A percentile compares a stretch with the other conserved stretches of the same genome.
Conservation (phyloP, 2,797 vertebrate genomes). For the Toxotes lorentzi region DNA sequence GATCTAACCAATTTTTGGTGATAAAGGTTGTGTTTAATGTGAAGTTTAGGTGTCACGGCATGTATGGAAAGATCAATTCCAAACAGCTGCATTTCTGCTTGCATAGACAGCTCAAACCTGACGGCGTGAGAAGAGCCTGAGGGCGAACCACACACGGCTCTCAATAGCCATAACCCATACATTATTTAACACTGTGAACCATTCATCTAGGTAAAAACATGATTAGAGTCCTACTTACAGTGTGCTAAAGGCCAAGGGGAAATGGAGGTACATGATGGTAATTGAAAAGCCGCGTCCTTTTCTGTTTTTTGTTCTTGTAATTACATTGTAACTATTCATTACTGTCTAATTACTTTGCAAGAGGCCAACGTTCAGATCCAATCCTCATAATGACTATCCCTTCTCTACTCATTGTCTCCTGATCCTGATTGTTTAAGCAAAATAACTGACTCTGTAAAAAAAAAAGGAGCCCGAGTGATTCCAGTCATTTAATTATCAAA, state of each 20-base stretch:
- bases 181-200: conserved; percentile 81
- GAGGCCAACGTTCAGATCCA: conserved; percentile 65
- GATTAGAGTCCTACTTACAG: conserved; percentile 73
- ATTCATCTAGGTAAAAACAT: conserved; percentile 78
- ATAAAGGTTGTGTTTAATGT: conserved; percentile 17
- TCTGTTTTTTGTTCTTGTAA: conserved; percentile 67
- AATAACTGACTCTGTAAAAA: conserved; percentile 56
- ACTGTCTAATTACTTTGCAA: conserved; percentile 75
- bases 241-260: conserved; percentile 62
- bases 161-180: conserved; percentile 74
- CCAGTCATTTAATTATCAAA: conserved; percentile 72
- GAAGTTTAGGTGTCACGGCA: conserved; percentile 18
- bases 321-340: conserved; percentile 82
- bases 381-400: conserved; percentile 67
- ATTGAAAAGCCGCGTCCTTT: conserved; percentile 71
- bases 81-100: conserved; percentile 25
- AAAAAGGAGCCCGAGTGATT: conserved; percentile 13
- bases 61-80: conserved; percentile 39
- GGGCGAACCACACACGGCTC: conserved; percentile 58
- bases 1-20: not conserved
- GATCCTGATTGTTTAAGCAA: conserved; percentile 61
- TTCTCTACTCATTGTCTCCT: conserved; percentile 60
- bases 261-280: conserved; percentile 65
- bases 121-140: conserved; percentile 63
- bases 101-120: conserved; percentile 59